phyloP scores from a whole-genome alignment of 2,888 invertebrate genomes.

The Protodeltote pygarga region DNA sequence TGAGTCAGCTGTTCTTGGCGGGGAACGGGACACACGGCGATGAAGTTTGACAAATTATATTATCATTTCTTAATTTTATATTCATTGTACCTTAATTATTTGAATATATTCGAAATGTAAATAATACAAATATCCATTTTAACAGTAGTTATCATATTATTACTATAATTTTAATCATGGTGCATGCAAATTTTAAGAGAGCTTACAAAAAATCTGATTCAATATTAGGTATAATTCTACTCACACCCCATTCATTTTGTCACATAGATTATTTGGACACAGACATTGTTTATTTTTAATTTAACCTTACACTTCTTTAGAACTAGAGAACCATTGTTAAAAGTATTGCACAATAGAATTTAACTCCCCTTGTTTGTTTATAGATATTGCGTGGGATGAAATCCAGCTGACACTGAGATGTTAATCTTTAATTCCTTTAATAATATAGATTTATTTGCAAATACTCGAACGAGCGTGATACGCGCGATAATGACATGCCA shows the following conservation, averaged over 20 bases:
- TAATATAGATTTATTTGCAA: background rate
- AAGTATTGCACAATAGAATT: slow-evolving; percentile 3
- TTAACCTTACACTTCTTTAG: background rate
- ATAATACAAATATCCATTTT: too few relatives aligned
- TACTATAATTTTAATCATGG: too few relatives aligned
- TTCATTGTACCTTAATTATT: background rate
- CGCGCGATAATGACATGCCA: too few relatives aligned
- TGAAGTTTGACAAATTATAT: background rate
- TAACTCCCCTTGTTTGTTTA: slow-evolving; percentile 18
- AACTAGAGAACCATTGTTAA: background rate
- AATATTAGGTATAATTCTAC: too few relatives aligned
- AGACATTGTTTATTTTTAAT: slow-evolving; percentile 22
- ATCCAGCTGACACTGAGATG: slow-evolving; percentile 17
- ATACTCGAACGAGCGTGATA: too few relatives aligned
- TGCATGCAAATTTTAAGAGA: too few relatives aligned
- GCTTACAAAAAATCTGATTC: too few relatives aligned
- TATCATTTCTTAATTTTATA: background rate
- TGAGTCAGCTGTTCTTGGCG: slow-evolving; percentile 47
- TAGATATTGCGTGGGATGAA: slow-evolving; percentile 5
- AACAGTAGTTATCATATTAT: too few relatives aligned
- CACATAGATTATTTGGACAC: too few relatives aligned
- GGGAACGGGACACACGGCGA: slow-evolving; percentile 3
- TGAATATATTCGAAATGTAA: background rate
- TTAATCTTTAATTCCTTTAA: slow-evolving; percentile 10
- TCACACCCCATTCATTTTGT: too few relatives aligned